These are phyloP conservation scores for Conopomorpha cramerella DNA, from an alignment of 1,140 invertebrate species.

Conservation along the genomic window DNA sequence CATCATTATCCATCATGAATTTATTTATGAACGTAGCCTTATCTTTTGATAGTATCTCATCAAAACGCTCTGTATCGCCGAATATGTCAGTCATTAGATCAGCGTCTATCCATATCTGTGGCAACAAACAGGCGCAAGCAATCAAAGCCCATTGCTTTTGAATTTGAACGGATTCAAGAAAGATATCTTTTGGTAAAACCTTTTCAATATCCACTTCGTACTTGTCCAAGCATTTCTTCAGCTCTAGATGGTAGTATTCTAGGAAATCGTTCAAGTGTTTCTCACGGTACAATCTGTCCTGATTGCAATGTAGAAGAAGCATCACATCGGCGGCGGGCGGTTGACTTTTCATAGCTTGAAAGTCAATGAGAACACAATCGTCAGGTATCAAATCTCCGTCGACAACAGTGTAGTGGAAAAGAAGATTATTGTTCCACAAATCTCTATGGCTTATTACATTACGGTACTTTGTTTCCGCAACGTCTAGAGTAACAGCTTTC, in stretches of 20 bases:
- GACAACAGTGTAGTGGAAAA: constrained; percentile 60
- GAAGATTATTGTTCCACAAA: constrained; percentile 66
- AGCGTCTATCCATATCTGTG: constrained; percentile 36
- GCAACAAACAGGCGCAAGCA: constrained; percentile 28
- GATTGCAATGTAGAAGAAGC: constrained; percentile 34
- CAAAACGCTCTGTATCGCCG: constrained; percentile 21
- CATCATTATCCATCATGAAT: constrained; percentile 23
- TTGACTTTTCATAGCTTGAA: constrained; percentile 60
- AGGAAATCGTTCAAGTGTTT: constrained; percentile 42
- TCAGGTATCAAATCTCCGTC: constrained; percentile 19
- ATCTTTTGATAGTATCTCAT: constrained; percentile 26
- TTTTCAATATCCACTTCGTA: constrained; percentile 29
- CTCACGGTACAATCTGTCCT: constrained; percentile 32
- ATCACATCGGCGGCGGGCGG: constrained; percentile 64
- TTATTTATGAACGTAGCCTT: constrained; percentile 31
- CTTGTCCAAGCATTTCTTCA: constrained; percentile 34
- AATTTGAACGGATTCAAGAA: constrained; percentile 37
- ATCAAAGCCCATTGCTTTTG: constrained; percentile 31
- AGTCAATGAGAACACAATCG: constrained; percentile 64
- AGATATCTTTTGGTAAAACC: constrained; percentile 35
- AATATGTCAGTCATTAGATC: constrained; percentile 26
- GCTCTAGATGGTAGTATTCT: constrained; percentile 52
- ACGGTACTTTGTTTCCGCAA: constrained; percentile 16
- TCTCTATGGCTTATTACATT: constrained; percentile 67
- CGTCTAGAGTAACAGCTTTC: constrained; percentile 17